Evolutionary conservation across 2,797 vertebrate species (phyloP).

Genomic region (Hippocampus kuda): DNA sequence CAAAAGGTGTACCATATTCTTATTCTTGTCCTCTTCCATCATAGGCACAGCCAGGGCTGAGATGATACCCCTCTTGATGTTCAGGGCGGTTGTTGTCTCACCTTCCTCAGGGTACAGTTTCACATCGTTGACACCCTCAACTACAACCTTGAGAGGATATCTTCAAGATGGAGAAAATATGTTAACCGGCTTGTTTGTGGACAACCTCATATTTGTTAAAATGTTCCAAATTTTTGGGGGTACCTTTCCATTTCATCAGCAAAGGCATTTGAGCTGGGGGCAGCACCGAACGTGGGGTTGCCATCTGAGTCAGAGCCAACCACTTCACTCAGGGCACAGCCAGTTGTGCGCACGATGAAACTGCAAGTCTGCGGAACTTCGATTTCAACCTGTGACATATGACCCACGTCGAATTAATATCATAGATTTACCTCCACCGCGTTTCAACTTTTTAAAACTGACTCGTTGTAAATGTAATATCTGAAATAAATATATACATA

Average conservation of each 20-base stretch:
- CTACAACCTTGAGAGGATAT: constrained; percentile 63
- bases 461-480: too few species aligned
- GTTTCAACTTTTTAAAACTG: not conserved
- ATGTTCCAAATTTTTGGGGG: not conserved
- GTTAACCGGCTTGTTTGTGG: not conserved
- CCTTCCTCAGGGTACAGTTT: constrained; percentile 78
- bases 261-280: constrained; percentile 75
- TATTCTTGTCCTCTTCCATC: constrained; percentile 63
- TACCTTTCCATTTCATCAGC: constrained; percentile 82
- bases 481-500: too few species aligned
- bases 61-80: constrained; percentile 92
- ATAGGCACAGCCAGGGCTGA: constrained; percentile 79
- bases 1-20: constrained; percentile 50
- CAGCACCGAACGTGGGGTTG: constrained; percentile 63
- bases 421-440: not conserved
- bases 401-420: not conserved
- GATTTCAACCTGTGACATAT: constrained; percentile 74
- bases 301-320: constrained; percentile 61
- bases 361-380: constrained; percentile 83
- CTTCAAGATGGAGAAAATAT: constrained; percentile 28
- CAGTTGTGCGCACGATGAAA: constrained; percentile 72
- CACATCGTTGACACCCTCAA: constrained; percentile 68
- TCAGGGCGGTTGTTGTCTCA: constrained; percentile 79
- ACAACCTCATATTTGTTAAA: not conserved
- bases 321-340: constrained; percentile 79